A percentile compares a stretch with the other conserved stretches of the same genome.
Conservation (phyloP, 2,113 vertebrate species). For the Notothenia coriiceps region DNA sequence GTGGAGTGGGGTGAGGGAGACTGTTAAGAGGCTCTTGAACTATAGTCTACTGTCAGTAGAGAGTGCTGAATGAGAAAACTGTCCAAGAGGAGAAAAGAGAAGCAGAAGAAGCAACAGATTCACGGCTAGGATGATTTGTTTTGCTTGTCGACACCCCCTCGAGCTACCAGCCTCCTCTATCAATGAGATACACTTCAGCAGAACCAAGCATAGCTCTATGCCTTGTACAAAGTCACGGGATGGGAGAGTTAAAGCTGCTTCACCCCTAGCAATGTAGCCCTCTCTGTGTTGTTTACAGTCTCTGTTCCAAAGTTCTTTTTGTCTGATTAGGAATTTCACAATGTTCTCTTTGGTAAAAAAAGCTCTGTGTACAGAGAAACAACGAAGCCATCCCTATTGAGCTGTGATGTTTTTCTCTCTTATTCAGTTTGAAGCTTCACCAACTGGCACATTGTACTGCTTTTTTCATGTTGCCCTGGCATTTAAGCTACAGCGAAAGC, state of each 20-base stretch:
- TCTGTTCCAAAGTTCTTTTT: constrained; percentile 64
- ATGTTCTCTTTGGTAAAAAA: constrained; percentile 68
- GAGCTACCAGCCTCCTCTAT: constrained; percentile 60
- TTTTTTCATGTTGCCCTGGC: constrained; percentile 76
- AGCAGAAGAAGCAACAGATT: constrained; percentile 67
- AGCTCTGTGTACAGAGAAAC: constrained; percentile 48
- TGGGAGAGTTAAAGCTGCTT: constrained; percentile 64
- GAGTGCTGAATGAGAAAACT: constrained; percentile 76
- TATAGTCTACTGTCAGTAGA: constrained; percentile 79
- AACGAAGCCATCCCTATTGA: constrained; percentile 67
- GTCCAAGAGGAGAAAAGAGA: constrained; percentile 73
- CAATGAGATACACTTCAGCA: constrained; percentile 65
- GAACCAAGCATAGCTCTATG: constrained; percentile 51
- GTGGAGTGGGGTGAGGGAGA: constrained; percentile 72
- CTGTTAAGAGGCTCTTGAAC: constrained; percentile 80
- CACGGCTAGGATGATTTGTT: constrained; percentile 71
- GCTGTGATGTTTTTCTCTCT: constrained; percentile 73
- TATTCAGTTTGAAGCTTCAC: constrained; percentile 80
- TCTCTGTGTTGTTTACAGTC: constrained; percentile 55
- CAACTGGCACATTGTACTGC: constrained; percentile 72
- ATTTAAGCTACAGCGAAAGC: constrained; percentile 69
- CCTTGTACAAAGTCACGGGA: constrained; percentile 66
- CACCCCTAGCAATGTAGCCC: constrained; percentile 60
- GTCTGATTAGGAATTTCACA: constrained; percentile 77
- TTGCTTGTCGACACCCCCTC: constrained; percentile 64